Evolutionary conservation across 2,888 invertebrate species (phyloP).

Genomic region (Eueremaeus valkanovi): DNA sequence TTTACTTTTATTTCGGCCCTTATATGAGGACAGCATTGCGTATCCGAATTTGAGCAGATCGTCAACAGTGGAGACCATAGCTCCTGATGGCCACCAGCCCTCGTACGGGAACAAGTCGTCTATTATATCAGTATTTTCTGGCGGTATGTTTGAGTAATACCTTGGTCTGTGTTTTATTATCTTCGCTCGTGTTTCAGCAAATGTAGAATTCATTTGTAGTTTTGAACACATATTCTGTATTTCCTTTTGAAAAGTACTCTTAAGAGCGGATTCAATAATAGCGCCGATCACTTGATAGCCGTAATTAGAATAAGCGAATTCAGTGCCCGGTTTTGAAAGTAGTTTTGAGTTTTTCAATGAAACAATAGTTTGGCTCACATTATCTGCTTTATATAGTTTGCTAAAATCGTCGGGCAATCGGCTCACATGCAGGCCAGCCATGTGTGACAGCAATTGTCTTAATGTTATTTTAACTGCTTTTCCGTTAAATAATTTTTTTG

Average conservation of each 20-base stretch:
- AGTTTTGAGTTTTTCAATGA: not conserved
- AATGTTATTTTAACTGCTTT: not conserved
- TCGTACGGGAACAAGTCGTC: not conserved
- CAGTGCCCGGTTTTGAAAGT: not conserved
- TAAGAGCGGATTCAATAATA: not conserved
- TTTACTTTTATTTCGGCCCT: not conserved
- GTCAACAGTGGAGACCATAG: slow-evolving; percentile 2
- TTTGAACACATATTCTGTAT: not conserved
- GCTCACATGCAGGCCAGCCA: slow-evolving; percentile 6
- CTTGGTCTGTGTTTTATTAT: not conserved
- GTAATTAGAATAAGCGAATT: not conserved
- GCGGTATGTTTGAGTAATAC: not conserved
- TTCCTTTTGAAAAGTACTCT: not conserved
- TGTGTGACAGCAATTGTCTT: slow-evolving; percentile 30
- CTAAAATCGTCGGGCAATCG: slow-evolving; percentile 2
- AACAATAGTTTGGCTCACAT: not conserved
- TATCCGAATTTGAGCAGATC: slow-evolving; percentile 23
- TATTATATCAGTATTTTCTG: not conserved
- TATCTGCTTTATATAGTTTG: not conserved
- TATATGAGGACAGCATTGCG: not conserved
- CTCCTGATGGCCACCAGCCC: slow-evolving; percentile 7
- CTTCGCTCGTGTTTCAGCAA: not conserved
- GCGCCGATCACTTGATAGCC: not conserved
- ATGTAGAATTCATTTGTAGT: not conserved
- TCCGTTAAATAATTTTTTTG: not conserved